phyloP scores from a whole-genome alignment of 2,113 vertebrate genomes.

The Sinocyclocheilus rhinocerous region DNA sequence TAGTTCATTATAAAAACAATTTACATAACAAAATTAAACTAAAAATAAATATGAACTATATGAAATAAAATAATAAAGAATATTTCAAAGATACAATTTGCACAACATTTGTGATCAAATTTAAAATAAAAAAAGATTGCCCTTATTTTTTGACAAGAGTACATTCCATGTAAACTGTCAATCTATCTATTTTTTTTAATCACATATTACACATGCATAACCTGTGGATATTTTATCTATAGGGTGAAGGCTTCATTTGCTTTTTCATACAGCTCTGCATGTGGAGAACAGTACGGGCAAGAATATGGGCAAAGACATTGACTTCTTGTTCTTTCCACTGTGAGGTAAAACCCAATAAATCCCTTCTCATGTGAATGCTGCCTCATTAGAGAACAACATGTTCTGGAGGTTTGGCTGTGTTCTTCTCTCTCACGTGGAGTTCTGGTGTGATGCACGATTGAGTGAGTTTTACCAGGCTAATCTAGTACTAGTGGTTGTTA shows the following conservation, averaged over 20 bases:
- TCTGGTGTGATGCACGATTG: neutral
- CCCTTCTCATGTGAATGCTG: slow-evolving; percentile 56
- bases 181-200: neutral
- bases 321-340: slow-evolving; percentile 69
- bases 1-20: too few relatives aligned
- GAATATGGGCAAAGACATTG: slow-evolving; percentile 66
- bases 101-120: too few relatives aligned
- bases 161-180: neutral
- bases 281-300: neutral
- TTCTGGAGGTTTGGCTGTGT: slow-evolving; percentile 19
- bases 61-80: too few relatives aligned
- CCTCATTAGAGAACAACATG: slow-evolving; percentile 43
- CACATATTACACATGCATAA: neutral
- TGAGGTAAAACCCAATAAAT: slow-evolving; percentile 72
- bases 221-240: neutral
- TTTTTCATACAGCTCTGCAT: neutral
- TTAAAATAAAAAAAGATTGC: too few relatives aligned
- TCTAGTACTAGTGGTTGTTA: neutral
- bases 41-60: too few relatives aligned
- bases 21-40: too few relatives aligned
- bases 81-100: too few relatives aligned
- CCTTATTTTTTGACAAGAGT: neutral
- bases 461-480: neutral
- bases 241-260: neutral
- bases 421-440: neutral